phyloP scores from a whole-genome alignment of 92 coral and sea anemone genomes.

The Ricordea florida region DNA sequence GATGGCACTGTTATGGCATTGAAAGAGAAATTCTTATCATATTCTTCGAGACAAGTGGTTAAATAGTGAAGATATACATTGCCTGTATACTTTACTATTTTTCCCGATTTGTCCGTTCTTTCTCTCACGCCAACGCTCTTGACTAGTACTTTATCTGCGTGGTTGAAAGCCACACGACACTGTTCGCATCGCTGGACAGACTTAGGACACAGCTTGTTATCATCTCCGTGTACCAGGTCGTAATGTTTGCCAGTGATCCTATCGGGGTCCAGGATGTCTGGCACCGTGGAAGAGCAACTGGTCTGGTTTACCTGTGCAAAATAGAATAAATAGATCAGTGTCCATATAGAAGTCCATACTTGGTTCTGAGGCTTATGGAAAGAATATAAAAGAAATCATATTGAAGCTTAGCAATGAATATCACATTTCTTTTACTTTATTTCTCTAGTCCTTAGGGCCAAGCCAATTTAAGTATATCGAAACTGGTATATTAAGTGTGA shows the following conservation, averaged over 20 bases:
- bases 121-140: constrained; percentile 58
- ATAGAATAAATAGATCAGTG: background rate
- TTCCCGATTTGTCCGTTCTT: constrained; percentile 41
- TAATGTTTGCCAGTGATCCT: constrained; percentile 58
- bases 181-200: constrained; percentile 60
- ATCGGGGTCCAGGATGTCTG: constrained; percentile 49
- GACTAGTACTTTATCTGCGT: constrained; percentile 42
- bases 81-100: constrained; percentile 35
- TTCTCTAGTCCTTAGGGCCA: too few species aligned
- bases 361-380: too few species aligned
- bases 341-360: background rate
- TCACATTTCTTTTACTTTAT: too few species aligned
- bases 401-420: too few species aligned
- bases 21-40: constrained; percentile 47
- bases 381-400: too few species aligned
- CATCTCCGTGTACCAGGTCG: constrained; percentile 52
- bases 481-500: background rate
- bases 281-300: background rate
- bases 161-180: constrained; percentile 48
- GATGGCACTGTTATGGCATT: constrained; percentile 17
- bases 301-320: background rate
- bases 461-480: too few species aligned
- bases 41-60: constrained; percentile 41
- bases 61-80: constrained; percentile 50
- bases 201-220: constrained; percentile 63